phyloP scores from a whole-genome alignment of 2,888 invertebrate species.

The Sialis fuliginosa region DNA sequence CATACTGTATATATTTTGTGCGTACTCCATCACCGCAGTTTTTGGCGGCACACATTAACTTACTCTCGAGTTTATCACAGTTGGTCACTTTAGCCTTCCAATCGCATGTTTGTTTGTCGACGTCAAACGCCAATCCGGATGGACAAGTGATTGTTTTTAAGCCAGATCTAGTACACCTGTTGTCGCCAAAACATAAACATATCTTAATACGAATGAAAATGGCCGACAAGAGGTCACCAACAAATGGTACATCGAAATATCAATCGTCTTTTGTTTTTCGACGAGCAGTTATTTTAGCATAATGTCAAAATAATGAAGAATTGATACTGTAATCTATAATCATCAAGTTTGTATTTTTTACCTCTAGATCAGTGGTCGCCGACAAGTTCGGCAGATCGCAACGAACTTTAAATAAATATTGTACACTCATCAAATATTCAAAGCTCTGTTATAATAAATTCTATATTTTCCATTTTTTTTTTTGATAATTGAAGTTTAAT shows the following conservation, averaged over 20 bases:
- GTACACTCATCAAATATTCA: too few relatives aligned
- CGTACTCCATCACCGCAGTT: too few relatives aligned
- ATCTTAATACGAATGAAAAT: constrained; percentile 24
- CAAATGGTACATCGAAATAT: constrained; percentile 5
- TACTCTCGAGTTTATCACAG: constrained; percentile 94
- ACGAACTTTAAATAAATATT: too few relatives aligned
- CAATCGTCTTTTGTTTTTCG: constrained; percentile 10
- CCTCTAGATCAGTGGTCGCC: too few relatives aligned
- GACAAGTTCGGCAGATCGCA: too few relatives aligned
- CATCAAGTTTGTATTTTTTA: too few relatives aligned
- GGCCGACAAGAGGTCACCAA: constrained; percentile 14
- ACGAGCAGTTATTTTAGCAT: not conserved
- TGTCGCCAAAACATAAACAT: constrained; percentile 25
- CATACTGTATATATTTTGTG: too few relatives aligned
- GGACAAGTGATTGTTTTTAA: constrained; percentile 94
- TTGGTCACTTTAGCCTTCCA: constrained; percentile 96
- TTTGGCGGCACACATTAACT: constrained; percentile 33
- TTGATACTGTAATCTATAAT: not conserved
- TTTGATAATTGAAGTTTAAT: too few relatives aligned
- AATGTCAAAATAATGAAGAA: not conserved
- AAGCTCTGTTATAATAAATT: too few relatives aligned
- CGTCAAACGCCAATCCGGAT: constrained; percentile 92
- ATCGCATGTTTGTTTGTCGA: constrained; percentile 96
- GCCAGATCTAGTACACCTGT: constrained; percentile 87
- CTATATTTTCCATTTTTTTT: too few relatives aligned